Conservation (phyloP, 2,888 invertebrate genomes). For the Hypomecis punctinalis region DNA sequence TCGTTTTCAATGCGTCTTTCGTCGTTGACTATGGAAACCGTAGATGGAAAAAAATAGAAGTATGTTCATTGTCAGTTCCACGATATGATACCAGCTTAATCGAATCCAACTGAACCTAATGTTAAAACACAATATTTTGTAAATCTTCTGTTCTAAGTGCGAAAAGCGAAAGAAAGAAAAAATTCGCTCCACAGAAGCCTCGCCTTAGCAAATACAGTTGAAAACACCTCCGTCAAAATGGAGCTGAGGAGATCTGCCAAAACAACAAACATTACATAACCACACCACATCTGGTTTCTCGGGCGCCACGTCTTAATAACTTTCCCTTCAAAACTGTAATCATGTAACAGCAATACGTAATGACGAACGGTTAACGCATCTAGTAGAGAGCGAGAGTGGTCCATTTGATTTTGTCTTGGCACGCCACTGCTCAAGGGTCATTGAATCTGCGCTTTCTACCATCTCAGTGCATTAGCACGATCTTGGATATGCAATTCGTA, state of each 20-base stretch:
- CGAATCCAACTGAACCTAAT: no score
- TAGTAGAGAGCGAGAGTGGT: conserved; percentile 76
- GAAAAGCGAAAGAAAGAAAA: no score
- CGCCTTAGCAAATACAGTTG: no score
- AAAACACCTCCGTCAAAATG: neutral
- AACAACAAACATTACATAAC: conserved; percentile 33
- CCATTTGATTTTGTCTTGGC: conserved; percentile 76
- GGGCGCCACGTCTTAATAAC: conserved; percentile 56
- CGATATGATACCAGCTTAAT: no score
- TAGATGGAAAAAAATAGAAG: no score
- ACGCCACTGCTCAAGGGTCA: conserved; percentile 72
- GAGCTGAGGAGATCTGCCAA: conserved; percentile 11
- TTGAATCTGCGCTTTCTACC: conserved; percentile 70
- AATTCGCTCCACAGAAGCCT: no score
- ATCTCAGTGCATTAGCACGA: conserved; percentile 33
- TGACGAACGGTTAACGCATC: conserved; percentile 59
- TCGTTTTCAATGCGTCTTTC: no score
- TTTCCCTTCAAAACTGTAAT: conserved; percentile 75
- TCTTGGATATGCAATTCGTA: conserved; percentile 25
- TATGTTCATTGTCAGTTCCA: no score
- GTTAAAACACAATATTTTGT: no score
- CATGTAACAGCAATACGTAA: conserved; percentile 71
- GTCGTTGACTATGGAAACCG: no score
- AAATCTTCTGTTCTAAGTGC: no score
- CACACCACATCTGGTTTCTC: conserved; percentile 23